Conservation (phyloP, 2,888 invertebrate species). For the Eurytoma adleriae region DNA sequence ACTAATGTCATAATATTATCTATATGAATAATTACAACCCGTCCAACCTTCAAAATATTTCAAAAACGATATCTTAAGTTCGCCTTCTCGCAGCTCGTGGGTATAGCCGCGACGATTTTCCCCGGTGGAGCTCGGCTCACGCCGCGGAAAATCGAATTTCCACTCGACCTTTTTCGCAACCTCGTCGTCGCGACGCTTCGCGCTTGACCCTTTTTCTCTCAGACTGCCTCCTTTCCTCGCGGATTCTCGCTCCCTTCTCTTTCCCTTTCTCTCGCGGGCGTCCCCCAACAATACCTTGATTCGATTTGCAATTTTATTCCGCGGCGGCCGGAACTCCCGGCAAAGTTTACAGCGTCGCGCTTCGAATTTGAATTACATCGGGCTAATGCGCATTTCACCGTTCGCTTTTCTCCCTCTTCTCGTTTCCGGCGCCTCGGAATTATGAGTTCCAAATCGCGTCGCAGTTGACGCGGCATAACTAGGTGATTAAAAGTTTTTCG, state of each 20-base stretch:
- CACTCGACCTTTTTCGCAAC: conserved; percentile 45
- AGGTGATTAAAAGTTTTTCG: conserved; percentile 26
- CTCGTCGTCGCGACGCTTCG: conserved; percentile 34
- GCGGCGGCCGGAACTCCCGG: neutral
- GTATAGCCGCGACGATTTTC: conserved; percentile 8
- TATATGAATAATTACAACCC: too few relatives aligned
- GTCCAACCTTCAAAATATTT: too few relatives aligned
- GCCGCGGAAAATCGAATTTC: conserved; percentile 53
- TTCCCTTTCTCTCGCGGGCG: neutral
- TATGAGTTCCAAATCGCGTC: neutral
- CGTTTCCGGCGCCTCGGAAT: neutral
- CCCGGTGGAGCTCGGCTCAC: conserved; percentile 1
- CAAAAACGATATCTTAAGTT: too few relatives aligned
- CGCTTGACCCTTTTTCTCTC: conserved; percentile 39
- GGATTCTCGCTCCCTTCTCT: neutral
- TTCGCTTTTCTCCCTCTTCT: too few relatives aligned
- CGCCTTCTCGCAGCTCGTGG: too few relatives aligned
- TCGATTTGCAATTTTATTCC: conserved; percentile 44
- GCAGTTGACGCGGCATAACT: conserved; percentile 24
- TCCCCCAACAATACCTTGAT: conserved; percentile 10
- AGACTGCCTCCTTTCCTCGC: conserved; percentile 12
- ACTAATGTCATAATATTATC: too few relatives aligned
- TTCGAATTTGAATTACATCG: neutral
- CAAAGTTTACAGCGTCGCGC: conserved; percentile 19
- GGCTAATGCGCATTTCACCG: conserved; percentile 22